phyloP scores from a whole-genome alignment of 2,888 invertebrate species.

The Diachrysia chrysitis region DNA sequence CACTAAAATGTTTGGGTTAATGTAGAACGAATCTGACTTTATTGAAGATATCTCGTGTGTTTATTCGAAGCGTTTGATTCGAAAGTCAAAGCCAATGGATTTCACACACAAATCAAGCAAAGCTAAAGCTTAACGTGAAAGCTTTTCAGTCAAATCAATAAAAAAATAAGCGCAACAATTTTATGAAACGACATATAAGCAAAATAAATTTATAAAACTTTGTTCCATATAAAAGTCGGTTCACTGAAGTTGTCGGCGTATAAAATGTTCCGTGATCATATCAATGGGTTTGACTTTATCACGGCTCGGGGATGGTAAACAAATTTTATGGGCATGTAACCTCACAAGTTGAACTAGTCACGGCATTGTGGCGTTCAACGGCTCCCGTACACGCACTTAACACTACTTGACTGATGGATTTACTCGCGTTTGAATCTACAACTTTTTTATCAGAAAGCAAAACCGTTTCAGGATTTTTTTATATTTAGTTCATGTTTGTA shows the following conservation, averaged over 20 bases:
- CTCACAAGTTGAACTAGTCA: conserved; percentile 77
- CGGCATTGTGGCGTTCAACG: conserved; percentile 76
- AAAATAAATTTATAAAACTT: conserved; percentile 44
- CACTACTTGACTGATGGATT: conserved; percentile 65
- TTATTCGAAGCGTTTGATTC: conserved; percentile 21
- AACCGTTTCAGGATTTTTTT: background rate
- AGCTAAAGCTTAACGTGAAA: conserved; percentile 19
- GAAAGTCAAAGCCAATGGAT: conserved; percentile 28
- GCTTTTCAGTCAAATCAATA: conserved; percentile 23
- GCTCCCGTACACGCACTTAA: conserved; percentile 78
- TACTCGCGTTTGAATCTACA: background rate
- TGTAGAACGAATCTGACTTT: conserved; percentile 38
- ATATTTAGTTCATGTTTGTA: background rate
- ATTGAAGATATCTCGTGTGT: conserved; percentile 29
- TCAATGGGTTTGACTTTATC: conserved; percentile 69
- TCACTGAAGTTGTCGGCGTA: conserved; percentile 36
- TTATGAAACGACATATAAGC: conserved; percentile 21
- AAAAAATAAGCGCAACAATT: background rate
- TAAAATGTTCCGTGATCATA: conserved; percentile 66
- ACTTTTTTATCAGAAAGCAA: background rate
- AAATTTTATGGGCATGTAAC: conserved; percentile 79
- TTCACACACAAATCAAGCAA: conserved; percentile 9
- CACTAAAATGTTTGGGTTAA: conserved; percentile 39
- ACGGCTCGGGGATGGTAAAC: conserved; percentile 72
- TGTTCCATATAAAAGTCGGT: conserved; percentile 41